Base-by-base conservation (phyloP, 2,797 vertebrate species). In the Lemur catta region DNA sequence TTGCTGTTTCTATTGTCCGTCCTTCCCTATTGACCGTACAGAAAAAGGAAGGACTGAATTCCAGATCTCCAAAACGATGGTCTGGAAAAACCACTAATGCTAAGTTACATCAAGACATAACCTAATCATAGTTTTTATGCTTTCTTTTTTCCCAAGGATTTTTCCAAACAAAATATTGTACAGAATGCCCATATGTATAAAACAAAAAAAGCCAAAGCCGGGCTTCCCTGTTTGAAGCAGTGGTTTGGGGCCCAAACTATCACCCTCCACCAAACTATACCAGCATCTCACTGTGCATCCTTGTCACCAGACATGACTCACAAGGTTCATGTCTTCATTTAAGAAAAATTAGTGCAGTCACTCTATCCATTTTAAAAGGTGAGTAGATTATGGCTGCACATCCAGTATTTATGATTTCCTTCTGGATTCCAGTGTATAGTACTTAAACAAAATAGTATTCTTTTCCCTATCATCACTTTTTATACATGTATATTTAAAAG, bases 31-130 rank as follows among this genome's bases (percentile, higher is more conserved):
- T 96, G 48, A 88, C 46, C 15, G 6, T 20, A 50, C 52, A 35
- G 59, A 78, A 69, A 93, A 94, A 95, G 74, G 69, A 81, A 88
- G 17, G 63, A 46, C 76, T 86, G 63, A 74, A 82, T 88, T 92
- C 52, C 57, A 86, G 52, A 33, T 84, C 91, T 96, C 93, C 75
- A 93, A 89, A 84, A 75, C 78, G 71, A 86, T 85, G 22, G 46
- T 87, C 81, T 61, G 35, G 84, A 89, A 95, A 92, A 81, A 80
- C 81, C 93, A 88, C 87, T 86, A 93, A 81, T 94, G 14, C 50
- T 93, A 82, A 63, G 75, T 95, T 80, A 55, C n/a, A 59, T 78
- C 41, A 81, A 84, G 61, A 55, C 85, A 91, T 38, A 41, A 24
- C 59, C 43, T 85, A 75, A 85, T 93, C 18, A 33, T 93, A 88